Conservation (phyloP, 2,797 vertebrate genomes). For the Phalloptychus januarius region DNA sequence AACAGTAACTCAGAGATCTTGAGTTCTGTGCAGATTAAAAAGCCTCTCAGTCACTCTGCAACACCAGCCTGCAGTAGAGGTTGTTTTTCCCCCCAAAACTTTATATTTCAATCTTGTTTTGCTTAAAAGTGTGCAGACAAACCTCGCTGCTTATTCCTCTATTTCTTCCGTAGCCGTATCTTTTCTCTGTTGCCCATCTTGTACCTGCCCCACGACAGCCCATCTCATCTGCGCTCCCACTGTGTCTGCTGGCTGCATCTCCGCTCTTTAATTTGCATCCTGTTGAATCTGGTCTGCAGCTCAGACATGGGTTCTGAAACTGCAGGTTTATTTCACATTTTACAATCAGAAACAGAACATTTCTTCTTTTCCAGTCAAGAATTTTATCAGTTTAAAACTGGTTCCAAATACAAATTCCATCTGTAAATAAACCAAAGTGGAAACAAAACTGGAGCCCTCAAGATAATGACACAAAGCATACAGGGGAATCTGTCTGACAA, state of each 20-base stretch:
- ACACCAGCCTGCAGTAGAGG: slow-evolving; percentile 7
- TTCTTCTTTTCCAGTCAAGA: neutral
- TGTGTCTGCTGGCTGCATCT: slow-evolving; percentile 28
- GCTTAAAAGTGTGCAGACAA: slow-evolving; percentile 17
- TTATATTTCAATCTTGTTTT: slow-evolving; percentile 25
- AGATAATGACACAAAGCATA: neutral
- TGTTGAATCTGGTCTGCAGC: slow-evolving; percentile 31
- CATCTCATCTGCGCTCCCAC: slow-evolving; percentile 38
- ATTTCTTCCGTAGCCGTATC: slow-evolving; percentile 41
- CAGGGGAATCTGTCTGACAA: neutral
- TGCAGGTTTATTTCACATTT: slow-evolving; percentile 27
- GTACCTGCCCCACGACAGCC: slow-evolving; percentile 7
- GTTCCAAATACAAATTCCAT: neutral
- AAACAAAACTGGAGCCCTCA: neutral
- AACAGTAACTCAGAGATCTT: neutral
- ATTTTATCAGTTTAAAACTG: neutral
- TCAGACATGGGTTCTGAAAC: slow-evolving; percentile 10
- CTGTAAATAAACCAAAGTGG: neutral
- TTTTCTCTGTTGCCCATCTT: slow-evolving; percentile 41
- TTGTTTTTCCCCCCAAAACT: slow-evolving; percentile 4
- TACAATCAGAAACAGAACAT: slow-evolving; percentile 5
- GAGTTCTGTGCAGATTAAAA: neutral
- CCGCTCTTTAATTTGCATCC: slow-evolving; percentile 40
- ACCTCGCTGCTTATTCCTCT: slow-evolving; percentile 24
- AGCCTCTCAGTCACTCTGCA: slow-evolving; percentile 6